Base-by-base conservation (phyloP, 2,888 invertebrate species). In the Baccha elongata region DNA sequence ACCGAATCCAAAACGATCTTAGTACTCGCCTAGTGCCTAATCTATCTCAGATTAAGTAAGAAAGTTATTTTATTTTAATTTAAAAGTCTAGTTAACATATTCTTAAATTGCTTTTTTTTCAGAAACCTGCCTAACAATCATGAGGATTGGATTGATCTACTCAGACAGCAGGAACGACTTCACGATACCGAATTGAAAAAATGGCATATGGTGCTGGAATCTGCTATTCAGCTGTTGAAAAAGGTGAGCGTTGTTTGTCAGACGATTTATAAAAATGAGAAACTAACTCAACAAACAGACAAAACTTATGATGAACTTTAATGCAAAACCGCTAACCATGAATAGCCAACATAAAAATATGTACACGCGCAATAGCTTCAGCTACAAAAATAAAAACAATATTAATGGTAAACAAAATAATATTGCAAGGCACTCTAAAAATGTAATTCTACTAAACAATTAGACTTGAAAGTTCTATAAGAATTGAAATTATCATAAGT, bases 161-260 rank as follows among this genome's bases (percentile, higher is more conserved):
- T 97, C 86, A 95, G 95, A 88, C 94, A 95, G 85, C 97, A 97
- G 91, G 94, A 96, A 90, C 92, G 93, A 71, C 92, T 96, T 50
- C 97, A 97, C 91, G 94, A 95, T 78, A 92, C 94, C 29, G 96
- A 97, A 92, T 92, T 97, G 90, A 93, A 93, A 84, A 95, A 95
- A 87, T 98, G 97, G 97, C 93, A 96, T 86, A 92, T 92, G 87
- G 94, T 95, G 86, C 92, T 96, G 71, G 93, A 94, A 88, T 92
- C 93, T 84, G 94, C 96, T 71, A 93, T 95, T 84, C 91, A 93
- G 85, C 92, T 95, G 85, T 92, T 96, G 85, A 93, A 93, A 90
- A 94, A 96, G 93, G 96, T 95, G 92, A 90, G 89, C 89, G 86
- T 88, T 86, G 90, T 90, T 72, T 90, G 90, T 86, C 88, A 90